Base-by-base conservation (phyloP, 1,140 invertebrate genomes). In the Idris sp. region DNA sequence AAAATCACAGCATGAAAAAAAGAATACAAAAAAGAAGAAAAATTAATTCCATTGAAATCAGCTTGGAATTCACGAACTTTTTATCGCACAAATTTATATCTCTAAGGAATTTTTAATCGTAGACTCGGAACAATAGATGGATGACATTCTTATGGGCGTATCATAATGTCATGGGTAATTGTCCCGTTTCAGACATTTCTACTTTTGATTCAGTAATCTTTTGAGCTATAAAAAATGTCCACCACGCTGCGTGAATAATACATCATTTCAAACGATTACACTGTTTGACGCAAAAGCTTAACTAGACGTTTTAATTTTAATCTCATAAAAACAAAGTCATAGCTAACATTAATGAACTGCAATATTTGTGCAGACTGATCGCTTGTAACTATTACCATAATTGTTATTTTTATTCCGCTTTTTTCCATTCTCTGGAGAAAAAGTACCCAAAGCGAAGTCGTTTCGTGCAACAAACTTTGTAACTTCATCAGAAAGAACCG, bases 361-460 rank as follows among this genome's bases (percentile, higher is more conserved):
- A n/a, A n/a, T n/a, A n/a, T 68, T 58, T 68, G 43, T 31, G 35
- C 36, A 22, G 33, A 35, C 33, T 58, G 53, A 68, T 68, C 51
- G 43, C 53, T 31, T 43, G 64, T 58, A 41, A 58, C 53, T 43
- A 58, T 68, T 68, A 68, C 35, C 64, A 68, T 58, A 58, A 68
- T 68, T 46, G 53, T 36, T 69, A 5, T 19, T 46, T 44, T 19
- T n/a, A n/a, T n/a, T n/a, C n/a, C 31, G 22, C 28, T 64, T 14
- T 44, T 58, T 33, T 14, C 14, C 51, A 10, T 30, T 28, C 18
- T 15, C 22, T 48, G 46, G 22, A 14, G 11, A 56, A 71, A 71
- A 69, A 69, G 22, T 40, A 54, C 48, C 53, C 28, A 43, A 46
- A 15, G 14, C 19, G 11, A 10, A 56, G 43, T 58, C 51, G 43